Evolutionary conservation across 2,113 vertebrate species (phyloP), one percentile per base, ranked within the genome.

Genomic region (Opisthocomus hoazin): DNA sequence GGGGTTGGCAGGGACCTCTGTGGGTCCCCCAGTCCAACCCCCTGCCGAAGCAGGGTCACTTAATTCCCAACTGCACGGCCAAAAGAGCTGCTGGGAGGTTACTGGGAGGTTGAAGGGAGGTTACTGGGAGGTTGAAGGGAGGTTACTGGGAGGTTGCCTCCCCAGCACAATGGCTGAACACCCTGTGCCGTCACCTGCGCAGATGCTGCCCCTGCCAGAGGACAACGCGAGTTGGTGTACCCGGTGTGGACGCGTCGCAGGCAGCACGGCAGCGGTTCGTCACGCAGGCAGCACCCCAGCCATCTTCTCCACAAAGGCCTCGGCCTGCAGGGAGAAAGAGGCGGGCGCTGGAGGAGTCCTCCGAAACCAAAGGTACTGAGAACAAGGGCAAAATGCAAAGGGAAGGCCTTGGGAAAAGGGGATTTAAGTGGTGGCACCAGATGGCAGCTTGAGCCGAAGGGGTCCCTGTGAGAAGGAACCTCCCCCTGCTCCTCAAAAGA

Each of bases 231-330:
- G 84, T 54, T 80, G 66, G 23, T 83, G 20, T 37, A 77, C 50
- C 54, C 19, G 45, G 41, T 27, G 34, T 15, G 50, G 54, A 30
- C n/a, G 30, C 37, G 14, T 10, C 24, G 10, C 6, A 32, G 32
- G 50, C 64, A 18, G 29, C 74, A 69, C 1, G 2, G 56, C 78
- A 9, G 11, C 3, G 26, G 15, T 53, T 84, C 10, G 4, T 81
- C 71, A n/a, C 2, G 1, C 22, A 9, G 37, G 45, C 3, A 14
- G 46, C 81, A 16, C 17, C n/a, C 23, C 39, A 32, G 69, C 30
- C 51, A 37, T 24, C n/a, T 50, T 37, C 57, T 37, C 58, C 1
- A 0, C 5, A 1, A 57, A 63, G 69, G 6, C 39, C 24, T 81
- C 58, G n/a, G 32, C 22, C 58, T 50, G 30, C 51, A 46, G 15